Evolutionary conservation across 2,888 invertebrate species (phyloP).

Genomic region (Drosophila meridiana): DNA sequence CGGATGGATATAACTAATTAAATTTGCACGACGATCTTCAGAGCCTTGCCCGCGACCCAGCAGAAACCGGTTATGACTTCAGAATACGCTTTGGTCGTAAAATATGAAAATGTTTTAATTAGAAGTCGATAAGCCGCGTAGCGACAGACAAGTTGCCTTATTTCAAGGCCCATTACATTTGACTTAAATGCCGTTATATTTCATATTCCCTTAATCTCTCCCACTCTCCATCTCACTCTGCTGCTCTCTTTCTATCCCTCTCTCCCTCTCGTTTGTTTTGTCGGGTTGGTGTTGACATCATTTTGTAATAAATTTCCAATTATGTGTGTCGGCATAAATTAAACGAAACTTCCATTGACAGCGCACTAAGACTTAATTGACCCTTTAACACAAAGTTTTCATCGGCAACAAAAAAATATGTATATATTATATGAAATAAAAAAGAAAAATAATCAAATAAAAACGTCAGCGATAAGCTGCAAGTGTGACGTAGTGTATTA

Average conservation of each 20-base stretch:
- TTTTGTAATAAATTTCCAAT: conserved; percentile 72
- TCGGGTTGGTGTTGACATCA: conserved; percentile 63
- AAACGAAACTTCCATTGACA: conserved; percentile 27
- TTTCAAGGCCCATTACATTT: conserved; percentile 56
- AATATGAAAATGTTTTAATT: conserved; percentile 47
- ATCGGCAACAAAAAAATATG: conserved; percentile 1
- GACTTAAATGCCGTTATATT: conserved; percentile 28
- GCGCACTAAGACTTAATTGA: conserved; percentile 53
- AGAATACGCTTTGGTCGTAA: neutral
- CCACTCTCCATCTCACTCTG: neutral
- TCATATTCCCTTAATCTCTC: conserved; percentile 19
- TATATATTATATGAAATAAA: conserved; percentile 4
- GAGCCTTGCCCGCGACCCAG: neutral
- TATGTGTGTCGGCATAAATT: conserved; percentile 68
- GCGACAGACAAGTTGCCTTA: conserved; percentile 37
- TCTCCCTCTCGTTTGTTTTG: conserved; percentile 8
- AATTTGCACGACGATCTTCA: conserved; percentile 21
- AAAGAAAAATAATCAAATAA: conserved; percentile 14
- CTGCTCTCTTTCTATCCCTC: neutral
- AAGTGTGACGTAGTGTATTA: conserved; percentile 21
- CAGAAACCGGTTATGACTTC: neutral
- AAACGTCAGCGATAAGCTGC: conserved; percentile 25
- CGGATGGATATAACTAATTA: conserved; percentile 32
- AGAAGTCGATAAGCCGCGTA: conserved; percentile 43
- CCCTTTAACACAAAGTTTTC: conserved; percentile 44